Percentiles rank a stretch among this genome's conserved stretches.
These are phyloP conservation scores for Drosophila siamana DNA, from an alignment of 2,888 invertebrate genomes.

Conservation along the genomic window DNA sequence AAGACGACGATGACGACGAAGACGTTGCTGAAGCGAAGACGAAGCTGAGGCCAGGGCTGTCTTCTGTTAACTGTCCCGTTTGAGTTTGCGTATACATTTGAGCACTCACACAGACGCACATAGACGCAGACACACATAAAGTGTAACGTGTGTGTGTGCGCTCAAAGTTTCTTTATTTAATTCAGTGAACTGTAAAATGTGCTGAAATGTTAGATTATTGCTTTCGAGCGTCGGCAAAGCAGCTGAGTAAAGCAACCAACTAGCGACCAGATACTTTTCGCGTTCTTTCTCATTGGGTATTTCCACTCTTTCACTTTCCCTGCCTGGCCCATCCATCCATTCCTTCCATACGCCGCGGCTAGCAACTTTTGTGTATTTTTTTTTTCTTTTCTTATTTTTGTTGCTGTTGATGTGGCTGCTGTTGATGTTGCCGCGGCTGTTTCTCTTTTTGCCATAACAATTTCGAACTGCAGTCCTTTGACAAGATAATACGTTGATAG, in stretches of 20 bases:
- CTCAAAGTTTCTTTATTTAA: slow-evolving; percentile 80
- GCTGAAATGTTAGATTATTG: slow-evolving; percentile 79
- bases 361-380: neutral
- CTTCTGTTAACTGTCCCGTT: slow-evolving; percentile 68
- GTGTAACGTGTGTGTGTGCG: slow-evolving; percentile 38
- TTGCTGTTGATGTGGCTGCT: neutral
- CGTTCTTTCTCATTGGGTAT: slow-evolving; percentile 39
- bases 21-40: neutral
- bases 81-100: slow-evolving; percentile 75
- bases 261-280: slow-evolving; percentile 62
- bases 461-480: slow-evolving; percentile 78
- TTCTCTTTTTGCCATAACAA: slow-evolving; percentile 67
- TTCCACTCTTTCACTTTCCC: slow-evolving; percentile 42
- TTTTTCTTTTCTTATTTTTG: neutral
- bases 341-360: slow-evolving; percentile 2
- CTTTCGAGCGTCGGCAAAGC: slow-evolving; percentile 53
- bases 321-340: slow-evolving; percentile 13
- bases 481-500: slow-evolving; percentile 77
- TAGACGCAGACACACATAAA: slow-evolving; percentile 6
- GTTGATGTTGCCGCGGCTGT: slow-evolving; percentile 52
- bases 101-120: slow-evolving; percentile 46
- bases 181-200: slow-evolving; percentile 79
- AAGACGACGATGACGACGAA: slow-evolving; percentile 7
- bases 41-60: slow-evolving; percentile 50
- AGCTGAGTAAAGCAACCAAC: slow-evolving; percentile 50